A percentile compares a stretch with the other conserved stretches of the same genome.
Conservation (phyloP, 2,888 invertebrate species). For the Drosophila algonquin region DNA sequence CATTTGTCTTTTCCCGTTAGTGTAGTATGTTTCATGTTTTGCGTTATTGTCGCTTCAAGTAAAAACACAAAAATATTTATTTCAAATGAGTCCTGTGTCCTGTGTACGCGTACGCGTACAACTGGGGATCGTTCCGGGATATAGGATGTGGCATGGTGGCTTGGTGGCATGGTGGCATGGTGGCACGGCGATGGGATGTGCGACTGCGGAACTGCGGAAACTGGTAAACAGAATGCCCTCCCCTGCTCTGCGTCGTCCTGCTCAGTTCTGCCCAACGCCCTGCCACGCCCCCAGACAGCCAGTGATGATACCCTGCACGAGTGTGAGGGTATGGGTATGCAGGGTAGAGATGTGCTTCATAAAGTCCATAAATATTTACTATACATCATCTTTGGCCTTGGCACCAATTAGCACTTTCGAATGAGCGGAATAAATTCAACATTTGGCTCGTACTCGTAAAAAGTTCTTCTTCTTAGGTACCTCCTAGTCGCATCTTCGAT, state of each 20-base stretch:
- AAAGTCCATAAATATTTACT: too few relatives aligned
- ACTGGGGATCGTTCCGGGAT: conserved; percentile 56
- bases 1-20: conserved; percentile 60
- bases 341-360: too few relatives aligned
- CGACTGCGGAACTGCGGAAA: conserved; percentile 55
- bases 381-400: too few relatives aligned
- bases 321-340: background rate
- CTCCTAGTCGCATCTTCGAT: conserved; percentile 17
- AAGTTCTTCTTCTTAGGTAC: conserved; percentile 14
- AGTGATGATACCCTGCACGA: conserved; percentile 16
- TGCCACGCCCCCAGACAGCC: conserved; percentile 34
- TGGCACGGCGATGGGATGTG: background rate
- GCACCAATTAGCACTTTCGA: too few relatives aligned
- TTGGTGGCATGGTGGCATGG: conserved; percentile 12
- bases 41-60: conserved; percentile 79
- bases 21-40: conserved; percentile 65
- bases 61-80: conserved; percentile 81
- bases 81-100: conserved; percentile 74
- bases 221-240: conserved; percentile 65
- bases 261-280: background rate
- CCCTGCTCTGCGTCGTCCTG: conserved; percentile 13
- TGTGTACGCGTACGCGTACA: conserved; percentile 26
- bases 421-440: too few relatives aligned
- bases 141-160: conserved; percentile 27
- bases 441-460: too few relatives aligned